Conservation (phyloP, 2,113 vertebrate genomes). For the Indicator indicator region DNA sequence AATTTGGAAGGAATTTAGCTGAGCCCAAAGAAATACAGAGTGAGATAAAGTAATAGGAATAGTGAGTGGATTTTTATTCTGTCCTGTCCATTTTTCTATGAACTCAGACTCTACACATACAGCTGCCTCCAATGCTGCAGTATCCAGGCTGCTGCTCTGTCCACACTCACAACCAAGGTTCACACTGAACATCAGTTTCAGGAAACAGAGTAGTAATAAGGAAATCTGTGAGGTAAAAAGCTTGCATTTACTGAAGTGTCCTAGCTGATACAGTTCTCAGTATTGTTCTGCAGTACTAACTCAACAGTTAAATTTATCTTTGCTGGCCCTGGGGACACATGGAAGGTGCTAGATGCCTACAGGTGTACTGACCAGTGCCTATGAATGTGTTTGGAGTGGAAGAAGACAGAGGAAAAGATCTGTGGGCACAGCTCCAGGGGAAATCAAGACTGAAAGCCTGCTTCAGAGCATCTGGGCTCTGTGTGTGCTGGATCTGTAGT, state of each 20-base stretch:
- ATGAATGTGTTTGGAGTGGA: rapidly evolving
- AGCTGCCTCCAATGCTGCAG: background rate
- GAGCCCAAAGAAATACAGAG: rapidly evolving
- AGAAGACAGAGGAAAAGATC: background rate
- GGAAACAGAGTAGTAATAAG: background rate
- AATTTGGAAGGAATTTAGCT: background rate
- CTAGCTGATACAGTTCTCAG: background rate
- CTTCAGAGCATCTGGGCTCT: background rate
- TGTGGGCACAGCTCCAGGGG: background rate
- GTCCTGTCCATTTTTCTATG: rapidly evolving
- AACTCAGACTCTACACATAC: rapidly evolving
- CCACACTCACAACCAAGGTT: background rate
- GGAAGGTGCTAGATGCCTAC: background rate
- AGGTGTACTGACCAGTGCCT: rapidly evolving
- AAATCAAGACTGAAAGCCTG: background rate
- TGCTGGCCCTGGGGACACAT: background rate
- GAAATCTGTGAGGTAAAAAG: background rate
- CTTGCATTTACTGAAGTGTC: rapidly evolving
- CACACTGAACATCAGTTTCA: background rate
- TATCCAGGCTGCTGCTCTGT: rapidly evolving
- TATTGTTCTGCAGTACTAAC: background rate
- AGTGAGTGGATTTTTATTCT: background rate
- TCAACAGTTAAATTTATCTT: rapidly evolving
- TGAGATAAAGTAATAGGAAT: background rate
- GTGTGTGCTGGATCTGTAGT: rapidly evolving